These are phyloP conservation scores for Albula goreensis DNA, from an alignment of 2,113 vertebrate genomes.

Conservation along the genomic window DNA sequence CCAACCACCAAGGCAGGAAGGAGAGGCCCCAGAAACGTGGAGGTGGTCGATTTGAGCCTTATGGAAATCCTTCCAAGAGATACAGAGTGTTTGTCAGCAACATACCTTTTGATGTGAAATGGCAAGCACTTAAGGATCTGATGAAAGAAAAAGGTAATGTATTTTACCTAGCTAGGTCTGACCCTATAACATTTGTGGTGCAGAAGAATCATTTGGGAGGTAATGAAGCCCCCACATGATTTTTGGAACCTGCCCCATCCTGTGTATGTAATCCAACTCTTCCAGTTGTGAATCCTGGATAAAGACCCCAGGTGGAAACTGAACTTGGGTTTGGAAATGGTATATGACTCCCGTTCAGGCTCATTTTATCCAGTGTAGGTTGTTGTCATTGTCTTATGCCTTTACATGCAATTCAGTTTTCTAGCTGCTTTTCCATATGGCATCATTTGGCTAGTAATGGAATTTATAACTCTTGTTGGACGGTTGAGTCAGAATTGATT, in stretches of 20 bases:
- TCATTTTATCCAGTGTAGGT: background rate
- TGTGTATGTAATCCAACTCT: no score
- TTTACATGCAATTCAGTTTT: background rate
- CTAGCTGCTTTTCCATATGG: background rate
- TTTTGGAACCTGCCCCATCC: background rate
- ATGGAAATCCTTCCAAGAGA: constrained; percentile 82
- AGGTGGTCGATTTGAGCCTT: constrained; percentile 87
- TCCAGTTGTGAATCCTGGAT: background rate
- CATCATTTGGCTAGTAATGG: background rate
- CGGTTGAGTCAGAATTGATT: background rate
- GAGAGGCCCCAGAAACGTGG: constrained; percentile 88
- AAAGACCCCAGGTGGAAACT: background rate
- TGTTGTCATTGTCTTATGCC: background rate
- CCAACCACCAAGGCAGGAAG: constrained; percentile 81
- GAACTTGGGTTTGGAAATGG: background rate
- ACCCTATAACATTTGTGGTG: background rate
- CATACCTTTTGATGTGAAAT: constrained; percentile 96
- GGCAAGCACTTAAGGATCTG: constrained; percentile 95
- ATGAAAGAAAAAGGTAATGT: constrained; percentile 96
- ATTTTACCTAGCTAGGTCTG: background rate
- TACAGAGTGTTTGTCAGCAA: constrained; percentile 97
- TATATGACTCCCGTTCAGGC: background rate
- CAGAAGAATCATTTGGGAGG: background rate
- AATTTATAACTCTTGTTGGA: background rate
- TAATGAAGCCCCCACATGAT: background rate